phyloP scores from a whole-genome alignment of 2,113 vertebrate genomes.

The Actenoides lindsayi region DNA sequence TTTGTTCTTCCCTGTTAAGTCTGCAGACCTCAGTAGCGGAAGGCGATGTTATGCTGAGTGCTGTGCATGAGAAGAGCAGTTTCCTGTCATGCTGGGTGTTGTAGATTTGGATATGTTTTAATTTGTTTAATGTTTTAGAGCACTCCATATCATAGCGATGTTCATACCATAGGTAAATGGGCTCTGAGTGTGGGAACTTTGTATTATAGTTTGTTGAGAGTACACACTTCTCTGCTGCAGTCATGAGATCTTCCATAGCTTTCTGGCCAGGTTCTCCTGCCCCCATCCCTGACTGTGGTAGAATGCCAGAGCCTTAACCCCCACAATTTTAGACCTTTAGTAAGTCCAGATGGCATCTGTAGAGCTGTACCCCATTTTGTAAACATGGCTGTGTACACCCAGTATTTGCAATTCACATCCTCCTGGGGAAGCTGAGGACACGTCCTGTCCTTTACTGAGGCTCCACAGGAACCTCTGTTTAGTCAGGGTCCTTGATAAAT shows the following conservation, averaged over 20 bases:
- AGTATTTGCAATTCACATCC: background rate
- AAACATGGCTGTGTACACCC: background rate
- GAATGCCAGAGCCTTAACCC: background rate
- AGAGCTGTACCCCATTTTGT: background rate
- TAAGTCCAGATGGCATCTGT: background rate
- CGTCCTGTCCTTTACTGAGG: background rate
- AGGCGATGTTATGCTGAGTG: background rate
- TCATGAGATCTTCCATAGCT: background rate
- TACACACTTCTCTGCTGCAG: background rate
- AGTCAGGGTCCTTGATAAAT: background rate
- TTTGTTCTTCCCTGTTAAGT: background rate
- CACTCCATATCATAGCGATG: background rate
- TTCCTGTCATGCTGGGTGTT: background rate
- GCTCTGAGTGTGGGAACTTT: background rate
- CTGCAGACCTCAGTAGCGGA: background rate
- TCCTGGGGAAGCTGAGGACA: background rate
- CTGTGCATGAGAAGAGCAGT: background rate
- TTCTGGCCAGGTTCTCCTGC: background rate
- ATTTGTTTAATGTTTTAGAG: background rate
- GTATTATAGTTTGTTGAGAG: background rate
- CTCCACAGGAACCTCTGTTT: background rate
- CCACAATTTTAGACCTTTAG: background rate
- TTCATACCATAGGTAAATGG: background rate
- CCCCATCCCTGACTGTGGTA: rapidly evolving
- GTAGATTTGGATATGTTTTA: background rate